Base-by-base conservation (phyloP, 2,797 vertebrate genomes). In the Rhinoraja longicauda region DNA sequence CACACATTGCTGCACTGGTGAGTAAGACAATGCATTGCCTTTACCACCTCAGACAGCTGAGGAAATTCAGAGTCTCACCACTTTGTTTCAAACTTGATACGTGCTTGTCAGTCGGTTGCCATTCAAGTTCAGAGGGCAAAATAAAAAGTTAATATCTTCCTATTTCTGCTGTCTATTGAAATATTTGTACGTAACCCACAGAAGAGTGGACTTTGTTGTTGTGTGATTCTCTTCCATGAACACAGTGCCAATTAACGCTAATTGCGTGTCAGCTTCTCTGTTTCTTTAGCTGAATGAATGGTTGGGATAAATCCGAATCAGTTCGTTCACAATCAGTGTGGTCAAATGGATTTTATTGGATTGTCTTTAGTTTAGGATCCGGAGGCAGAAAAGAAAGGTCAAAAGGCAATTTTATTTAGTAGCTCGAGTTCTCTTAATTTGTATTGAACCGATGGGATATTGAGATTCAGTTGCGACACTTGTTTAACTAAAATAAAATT, bases 191-290 rank as follows among this genome's bases (percentile, higher is more conserved):
- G 1, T 75, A 26, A 75, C 26, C 70, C 39, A 29, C 90, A 29
- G 70, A 57, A 53, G 70, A 92, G 45, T 92, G 64, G 9, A 57
- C 90, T 15, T 73, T 73, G 53, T 72, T 72, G 90, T 67, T 84
- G 64, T n/a, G n/a, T 8, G 84, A 67, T 75, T 45, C 90, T 73
- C 67, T 53, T 73, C 53, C 12, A 29, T 5, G 24, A 92, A 53
- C 24, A 57, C 29, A 53, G 9, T 29, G 29, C 90, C 26, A 57
- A 73, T 57, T 92, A 53, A 21, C 4, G 12, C 64, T 73, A 92
- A 92, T 92, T 73, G 36, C 15, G 39, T 29, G 70, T 92, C 90
- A 92, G 90, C 70, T 67, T 67, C 88, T 90, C 90, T 53, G 21
- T 92, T 39, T 45, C 70, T 17, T 45, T 13, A 91, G 24, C 90